phyloP scores from a whole-genome alignment of 2,113 vertebrate genomes.

The Stegostoma tigrinum region DNA sequence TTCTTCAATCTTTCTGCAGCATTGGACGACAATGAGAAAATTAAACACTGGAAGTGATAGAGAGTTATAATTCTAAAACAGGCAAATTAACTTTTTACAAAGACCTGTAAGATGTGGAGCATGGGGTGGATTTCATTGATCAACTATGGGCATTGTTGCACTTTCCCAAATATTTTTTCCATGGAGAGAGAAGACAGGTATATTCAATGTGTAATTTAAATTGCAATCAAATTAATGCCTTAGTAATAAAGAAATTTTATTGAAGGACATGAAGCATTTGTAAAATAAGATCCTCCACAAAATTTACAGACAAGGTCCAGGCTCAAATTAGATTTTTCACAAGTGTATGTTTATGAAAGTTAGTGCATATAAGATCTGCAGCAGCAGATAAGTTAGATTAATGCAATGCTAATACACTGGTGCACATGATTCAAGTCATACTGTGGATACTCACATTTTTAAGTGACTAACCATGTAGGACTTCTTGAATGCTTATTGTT shows the following conservation, averaged over 20 bases:
- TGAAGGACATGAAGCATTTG: not conserved
- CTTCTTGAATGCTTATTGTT: not conserved
- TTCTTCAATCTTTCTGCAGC: not conserved
- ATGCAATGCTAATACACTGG: not conserved
- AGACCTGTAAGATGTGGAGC: not conserved
- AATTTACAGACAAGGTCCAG: not conserved
- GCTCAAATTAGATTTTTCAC: not conserved
- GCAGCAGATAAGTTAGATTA: not conserved
- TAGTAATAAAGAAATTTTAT: not conserved
- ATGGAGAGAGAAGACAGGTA: not conserved
- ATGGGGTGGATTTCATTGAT: not conserved
- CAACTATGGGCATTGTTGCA: not conserved
- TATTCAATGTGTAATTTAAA: not conserved
- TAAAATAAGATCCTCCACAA: not conserved
- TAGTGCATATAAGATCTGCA: too few relatives aligned
- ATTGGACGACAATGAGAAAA: not conserved
- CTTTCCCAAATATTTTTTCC: not conserved
- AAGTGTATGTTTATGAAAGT: not conserved
- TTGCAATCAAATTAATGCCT: not conserved
- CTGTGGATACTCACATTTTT: not conserved
- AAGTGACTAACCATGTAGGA: not conserved
- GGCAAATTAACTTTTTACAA: not conserved
- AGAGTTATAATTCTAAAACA: not conserved
- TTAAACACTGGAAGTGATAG: not conserved
- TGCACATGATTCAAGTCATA: not conserved